Percentiles rank a stretch among this genome's conserved stretches.
Evolutionary conservation across 2,797 vertebrate genomes (phyloP).

Genomic region (Hafferia zeledoni): DNA sequence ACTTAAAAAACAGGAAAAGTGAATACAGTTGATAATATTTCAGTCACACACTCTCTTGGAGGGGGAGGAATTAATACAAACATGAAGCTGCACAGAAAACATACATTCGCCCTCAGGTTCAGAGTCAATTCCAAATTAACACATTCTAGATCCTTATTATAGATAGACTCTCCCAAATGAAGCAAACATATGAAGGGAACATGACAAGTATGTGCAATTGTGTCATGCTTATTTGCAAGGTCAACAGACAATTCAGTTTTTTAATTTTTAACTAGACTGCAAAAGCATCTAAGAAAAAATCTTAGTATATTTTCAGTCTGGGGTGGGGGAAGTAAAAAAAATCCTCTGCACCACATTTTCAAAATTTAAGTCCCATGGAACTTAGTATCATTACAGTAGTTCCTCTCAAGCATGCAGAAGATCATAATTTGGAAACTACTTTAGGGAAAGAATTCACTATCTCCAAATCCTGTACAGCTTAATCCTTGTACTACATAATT

Average conservation of each 20-base stretch:
- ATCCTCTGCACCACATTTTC: neutral
- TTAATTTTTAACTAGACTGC: neutral
- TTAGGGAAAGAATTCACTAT: neutral
- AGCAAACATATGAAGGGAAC: neutral
- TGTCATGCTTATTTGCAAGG: neutral
- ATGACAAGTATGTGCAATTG: neutral
- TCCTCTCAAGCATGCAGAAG: neutral
- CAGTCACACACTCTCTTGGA: neutral
- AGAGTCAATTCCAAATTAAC: neutral
- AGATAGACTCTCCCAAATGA: neutral
- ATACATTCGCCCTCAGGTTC: neutral
- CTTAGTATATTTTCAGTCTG: neutral
- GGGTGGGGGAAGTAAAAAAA: accelerated
- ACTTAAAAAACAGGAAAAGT: neutral
- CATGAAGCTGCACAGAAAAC: neutral
- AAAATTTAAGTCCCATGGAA: neutral
- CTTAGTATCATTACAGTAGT: neutral
- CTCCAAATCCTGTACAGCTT: neutral
- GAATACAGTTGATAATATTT: neutral
- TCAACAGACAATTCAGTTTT: neutral
- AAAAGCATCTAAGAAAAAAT: neutral
- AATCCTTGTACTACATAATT: neutral
- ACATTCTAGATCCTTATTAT: neutral
- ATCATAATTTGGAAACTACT: neutral
- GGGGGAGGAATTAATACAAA: neutral